Percentiles rank a stretch among this genome's conserved stretches.
phyloP scores from a whole-genome alignment of 2,797 vertebrate species.

The Hydrolagus colliei region DNA sequence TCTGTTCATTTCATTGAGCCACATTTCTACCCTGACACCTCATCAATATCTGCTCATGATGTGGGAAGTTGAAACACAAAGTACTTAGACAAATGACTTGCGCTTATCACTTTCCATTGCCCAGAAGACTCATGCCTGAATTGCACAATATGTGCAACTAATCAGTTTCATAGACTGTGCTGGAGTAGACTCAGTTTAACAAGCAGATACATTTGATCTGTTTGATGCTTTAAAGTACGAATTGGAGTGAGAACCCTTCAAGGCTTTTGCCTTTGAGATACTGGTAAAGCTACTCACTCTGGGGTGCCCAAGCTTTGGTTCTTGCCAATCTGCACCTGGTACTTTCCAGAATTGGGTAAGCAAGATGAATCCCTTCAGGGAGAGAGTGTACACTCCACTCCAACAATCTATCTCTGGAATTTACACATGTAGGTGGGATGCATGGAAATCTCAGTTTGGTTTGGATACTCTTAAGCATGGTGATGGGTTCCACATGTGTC shows the following conservation, averaged over 20 bases:
- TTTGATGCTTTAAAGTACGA: not conserved
- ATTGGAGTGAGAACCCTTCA: conserved; percentile 9
- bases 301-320: not conserved
- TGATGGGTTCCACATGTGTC: too few species aligned
- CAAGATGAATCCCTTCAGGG: too few species aligned
- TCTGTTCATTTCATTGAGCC: not conserved
- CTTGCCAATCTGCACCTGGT: too few species aligned
- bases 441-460: too few species aligned
- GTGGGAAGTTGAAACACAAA: not conserved
- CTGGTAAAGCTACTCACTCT: not conserved
- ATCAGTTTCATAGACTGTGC: conserved; percentile 27
- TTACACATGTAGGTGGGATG: too few species aligned
- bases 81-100: not conserved
- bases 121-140: not conserved
- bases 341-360: too few species aligned
- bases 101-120: not conserved
- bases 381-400: too few species aligned
- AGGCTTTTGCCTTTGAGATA: not conserved
- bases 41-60: not conserved
- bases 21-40: not conserved
- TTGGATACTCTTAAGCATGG: too few species aligned
- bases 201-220: conserved; percentile 19
- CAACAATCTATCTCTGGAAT: too few species aligned
- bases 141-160: not conserved
- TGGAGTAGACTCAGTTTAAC: not conserved